Conservation (phyloP, 2,888 invertebrate species). For the Steromphala cineraria region DNA sequence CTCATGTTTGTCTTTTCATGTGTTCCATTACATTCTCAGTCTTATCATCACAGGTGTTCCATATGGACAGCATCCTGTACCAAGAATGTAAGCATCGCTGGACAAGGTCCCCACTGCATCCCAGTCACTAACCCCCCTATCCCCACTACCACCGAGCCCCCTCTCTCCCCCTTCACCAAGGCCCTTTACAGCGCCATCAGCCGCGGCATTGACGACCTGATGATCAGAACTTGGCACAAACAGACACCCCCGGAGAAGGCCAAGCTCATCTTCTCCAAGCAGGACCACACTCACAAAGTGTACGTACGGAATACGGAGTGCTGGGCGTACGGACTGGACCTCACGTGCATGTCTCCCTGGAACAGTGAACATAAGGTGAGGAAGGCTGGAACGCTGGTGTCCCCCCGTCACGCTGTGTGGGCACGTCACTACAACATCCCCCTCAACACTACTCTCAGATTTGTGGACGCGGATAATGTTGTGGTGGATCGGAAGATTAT, state of each 20-base stretch:
- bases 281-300: slow-evolving; percentile 47
- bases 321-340: slow-evolving; percentile 56
- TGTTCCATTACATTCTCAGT: no score
- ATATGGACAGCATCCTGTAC: no score
- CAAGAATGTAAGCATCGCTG: no score
- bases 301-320: slow-evolving; percentile 49
- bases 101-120: no score
- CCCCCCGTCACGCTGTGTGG: slow-evolving; percentile 57
- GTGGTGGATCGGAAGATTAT: slow-evolving; percentile 50
- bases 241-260: slow-evolving; percentile 25
- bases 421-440: slow-evolving; percentile 52
- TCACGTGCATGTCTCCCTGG: slow-evolving; percentile 59
- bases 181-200: slow-evolving; percentile 41
- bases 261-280: not conserved
- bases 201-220: slow-evolving; percentile 49
- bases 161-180: slow-evolving; percentile 28
- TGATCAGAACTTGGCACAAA: slow-evolving; percentile 43
- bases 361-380: slow-evolving; percentile 42
- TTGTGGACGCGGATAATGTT: slow-evolving; percentile 49
- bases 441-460: slow-evolving; percentile 49
- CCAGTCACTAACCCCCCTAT: no score
- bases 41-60: no score
- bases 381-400: slow-evolving; percentile 51
- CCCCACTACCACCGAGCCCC: no score
- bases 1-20: no score